Percentiles rank a stretch among this genome's conserved stretches.
Evolutionary conservation across 2,113 vertebrate species (phyloP).

Genomic region (Paramisgurnus dabryanus): DNA sequence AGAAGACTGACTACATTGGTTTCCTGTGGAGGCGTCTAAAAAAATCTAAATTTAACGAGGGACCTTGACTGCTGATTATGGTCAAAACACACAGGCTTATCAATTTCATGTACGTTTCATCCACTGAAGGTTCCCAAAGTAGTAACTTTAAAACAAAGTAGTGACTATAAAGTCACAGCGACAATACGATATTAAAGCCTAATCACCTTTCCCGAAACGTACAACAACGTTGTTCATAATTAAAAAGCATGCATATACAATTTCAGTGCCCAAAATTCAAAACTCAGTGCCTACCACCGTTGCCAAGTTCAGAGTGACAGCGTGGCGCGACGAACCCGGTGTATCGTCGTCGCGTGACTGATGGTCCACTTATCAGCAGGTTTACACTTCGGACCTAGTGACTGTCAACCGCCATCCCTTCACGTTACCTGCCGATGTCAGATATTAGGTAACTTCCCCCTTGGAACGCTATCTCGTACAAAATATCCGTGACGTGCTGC

Average conservation of each 20-base stretch:
- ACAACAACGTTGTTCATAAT: neutral
- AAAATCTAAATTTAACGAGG: neutral
- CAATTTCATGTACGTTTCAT: neutral
- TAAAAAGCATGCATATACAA: neutral
- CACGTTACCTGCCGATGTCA: constrained; percentile 1
- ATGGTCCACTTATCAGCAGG: constrained; percentile 18
- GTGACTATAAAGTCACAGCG: neutral
- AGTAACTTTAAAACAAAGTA: neutral
- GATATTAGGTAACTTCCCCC: neutral
- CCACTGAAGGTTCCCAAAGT: too few relatives aligned
- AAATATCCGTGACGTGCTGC: constrained; percentile 4
- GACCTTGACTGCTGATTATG: neutral
- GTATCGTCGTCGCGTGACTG: constrained; percentile 17
- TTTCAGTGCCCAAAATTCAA: neutral
- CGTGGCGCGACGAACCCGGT: constrained; percentile 4
- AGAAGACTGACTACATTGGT: neutral
- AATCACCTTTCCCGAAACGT: neutral
- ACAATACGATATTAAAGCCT: neutral
- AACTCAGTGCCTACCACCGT: constrained; percentile 26
- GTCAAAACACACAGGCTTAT: neutral
- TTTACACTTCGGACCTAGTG: constrained; percentile 24
- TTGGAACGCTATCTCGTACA: neutral
- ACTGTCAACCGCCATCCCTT: neutral
- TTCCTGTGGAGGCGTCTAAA: neutral
- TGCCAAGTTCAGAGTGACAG: constrained; percentile 23